Base-by-base conservation (phyloP, 2,888 invertebrate species). In the Melieria omissa region DNA sequence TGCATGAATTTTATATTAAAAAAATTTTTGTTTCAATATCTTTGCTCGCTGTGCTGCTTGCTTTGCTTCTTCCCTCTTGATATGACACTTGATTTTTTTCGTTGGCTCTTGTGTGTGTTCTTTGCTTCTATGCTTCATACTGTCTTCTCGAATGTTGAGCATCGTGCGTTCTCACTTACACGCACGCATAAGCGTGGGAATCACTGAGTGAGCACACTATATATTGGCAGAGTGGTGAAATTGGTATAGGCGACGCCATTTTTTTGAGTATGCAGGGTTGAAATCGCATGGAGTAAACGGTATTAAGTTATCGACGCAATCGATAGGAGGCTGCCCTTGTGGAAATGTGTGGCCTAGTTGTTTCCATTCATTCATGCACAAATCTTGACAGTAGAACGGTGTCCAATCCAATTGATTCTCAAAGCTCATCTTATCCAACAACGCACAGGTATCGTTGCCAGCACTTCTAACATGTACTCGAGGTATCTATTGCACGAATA, bases 81-180 rank as follows among this genome's bases (percentile, higher is more conserved):
- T 69, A 63, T 69, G 69, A 69, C 69, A 69, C 69, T 69, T 69
- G 54, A 63, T 69, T 62, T 69, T 69, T 63, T 46, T 55, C 10
- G 12, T 63, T 63, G 29, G 55, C 46, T 69, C 62, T 69, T 55
- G 68, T 68, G 29, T 54, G 68, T 54, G 68, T 61, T 68, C 60
- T 68, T 61, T 5, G 5, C 44, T 45, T 49, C 1, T 44, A 9
- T 54, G 54, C 52, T 62, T 62, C 62, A n/a, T 14, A 49, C 45
- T 10, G 4, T 1, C 4, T 69, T 69, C 68, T 61, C n/a, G 10
- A 6, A 0, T 16, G 12, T 14, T 8, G 9, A 6, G 29, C 2
- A 8, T 9, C 10, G 45, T 55, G 52, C 9, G 14, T 1, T 69
- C 62, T 45, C 62, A 7, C n/a, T 69, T 54, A 29, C 46, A 54